Evolutionary conservation across 1,140 invertebrate genomes (phyloP).

Genomic region (Coelopa frigida): DNA sequence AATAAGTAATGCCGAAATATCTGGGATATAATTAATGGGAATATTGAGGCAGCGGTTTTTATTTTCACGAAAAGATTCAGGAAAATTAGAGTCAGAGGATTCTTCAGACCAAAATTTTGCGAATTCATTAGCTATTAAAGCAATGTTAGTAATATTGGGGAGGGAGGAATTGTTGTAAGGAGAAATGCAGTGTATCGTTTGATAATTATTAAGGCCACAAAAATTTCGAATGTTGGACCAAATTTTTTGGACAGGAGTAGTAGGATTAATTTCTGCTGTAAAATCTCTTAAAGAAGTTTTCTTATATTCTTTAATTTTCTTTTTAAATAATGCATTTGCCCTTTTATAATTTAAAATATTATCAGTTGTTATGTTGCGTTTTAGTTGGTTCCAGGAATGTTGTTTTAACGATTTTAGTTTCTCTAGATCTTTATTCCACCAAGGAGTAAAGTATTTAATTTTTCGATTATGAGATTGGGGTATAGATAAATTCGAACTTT

Average conservation of each 20-base stretch:
- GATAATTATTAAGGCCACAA: slow-evolving; percentile 1
- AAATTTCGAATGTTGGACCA: slow-evolving; percentile 10
- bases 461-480: neutral
- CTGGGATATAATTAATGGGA: neutral
- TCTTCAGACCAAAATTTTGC: neutral
- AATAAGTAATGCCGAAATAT: slow-evolving; percentile 1
- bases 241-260: neutral
- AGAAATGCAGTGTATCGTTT: slow-evolving; percentile 6
- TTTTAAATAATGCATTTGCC: slow-evolving; percentile 4
- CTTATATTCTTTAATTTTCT: slow-evolving; percentile 1
- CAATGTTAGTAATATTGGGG: neutral
- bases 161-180: neutral
- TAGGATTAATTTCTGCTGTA: slow-evolving; percentile 1
- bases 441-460: neutral
- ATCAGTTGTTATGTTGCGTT: neutral
- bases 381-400: neutral
- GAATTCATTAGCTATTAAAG: slow-evolving; percentile 4
- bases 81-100: slow-evolving; percentile 4
- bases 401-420: neutral
- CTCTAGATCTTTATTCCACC: slow-evolving; percentile 8
- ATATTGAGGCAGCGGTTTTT: neutral
- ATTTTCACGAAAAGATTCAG: neutral
- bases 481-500: neutral
- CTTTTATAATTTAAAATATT: slow-evolving; percentile 1
- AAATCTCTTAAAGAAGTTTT: neutral